A percentile compares a stretch with the other conserved stretches of the same genome.
These are phyloP conservation scores for Antheraea yamamai DNA, from an alignment of 2,888 invertebrate species.

Conservation along the genomic window DNA sequence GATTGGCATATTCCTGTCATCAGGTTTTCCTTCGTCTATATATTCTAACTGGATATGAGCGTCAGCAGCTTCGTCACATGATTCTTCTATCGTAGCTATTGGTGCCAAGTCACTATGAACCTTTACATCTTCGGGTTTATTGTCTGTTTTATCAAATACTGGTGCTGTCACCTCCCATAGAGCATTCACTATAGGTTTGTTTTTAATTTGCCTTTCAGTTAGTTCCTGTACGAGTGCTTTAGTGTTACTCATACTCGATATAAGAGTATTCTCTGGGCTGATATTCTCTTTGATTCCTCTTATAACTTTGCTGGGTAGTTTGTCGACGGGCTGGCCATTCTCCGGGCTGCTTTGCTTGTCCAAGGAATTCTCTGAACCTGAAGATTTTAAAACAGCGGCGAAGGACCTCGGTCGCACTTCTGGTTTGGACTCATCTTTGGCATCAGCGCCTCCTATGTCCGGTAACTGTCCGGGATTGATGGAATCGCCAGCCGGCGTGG, in stretches of 20 bases:
- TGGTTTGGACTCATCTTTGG: conserved; percentile 42
- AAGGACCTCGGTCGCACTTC: conserved; percentile 67
- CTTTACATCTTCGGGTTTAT: conserved; percentile 51
- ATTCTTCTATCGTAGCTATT: conserved; percentile 72
- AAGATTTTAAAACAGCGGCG: conserved; percentile 71
- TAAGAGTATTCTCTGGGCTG: conserved; percentile 83
- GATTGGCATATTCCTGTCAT: conserved; percentile 41
- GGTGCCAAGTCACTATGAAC: conserved; percentile 61
- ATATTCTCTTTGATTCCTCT: conserved; percentile 84
- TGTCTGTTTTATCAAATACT: conserved; percentile 46
- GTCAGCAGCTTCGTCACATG: conserved; percentile 58
- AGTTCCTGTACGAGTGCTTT: conserved; percentile 66
- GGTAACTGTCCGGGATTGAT: conserved; percentile 25
- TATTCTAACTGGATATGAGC: conserved; percentile 51
- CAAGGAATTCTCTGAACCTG: conserved; percentile 69
- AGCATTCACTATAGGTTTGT: conserved; percentile 44
- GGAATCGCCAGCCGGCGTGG: conserved; percentile 31
- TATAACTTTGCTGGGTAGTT: conserved; percentile 81
- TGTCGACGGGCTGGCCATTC: conserved; percentile 67
- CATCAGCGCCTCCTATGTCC: conserved; percentile 29
- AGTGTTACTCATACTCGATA: conserved; percentile 68
- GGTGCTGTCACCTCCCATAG: conserved; percentile 50
- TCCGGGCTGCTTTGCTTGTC: conserved; percentile 71
- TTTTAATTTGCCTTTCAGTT: conserved; percentile 55
- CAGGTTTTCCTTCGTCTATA: conserved; percentile 60